Percentiles rank a stretch among this genome's conserved stretches.
Conservation (phyloP, 2,888 invertebrate species). For the Pachydiplax longipennis region DNA sequence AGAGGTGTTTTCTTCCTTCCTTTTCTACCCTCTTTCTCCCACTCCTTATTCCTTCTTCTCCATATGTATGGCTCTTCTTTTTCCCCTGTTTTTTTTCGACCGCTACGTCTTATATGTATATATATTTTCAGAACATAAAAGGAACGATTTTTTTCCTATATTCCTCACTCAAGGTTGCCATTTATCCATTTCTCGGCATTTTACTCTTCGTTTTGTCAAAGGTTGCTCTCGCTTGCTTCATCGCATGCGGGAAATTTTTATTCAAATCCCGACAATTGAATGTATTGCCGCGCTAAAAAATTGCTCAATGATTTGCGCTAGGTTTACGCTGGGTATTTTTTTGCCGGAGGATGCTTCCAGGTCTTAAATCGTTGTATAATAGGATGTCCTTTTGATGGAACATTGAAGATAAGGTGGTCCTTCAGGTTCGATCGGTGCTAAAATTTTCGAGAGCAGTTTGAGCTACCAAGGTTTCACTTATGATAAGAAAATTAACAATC, state of each 20-base stretch:
- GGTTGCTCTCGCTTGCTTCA: background rate
- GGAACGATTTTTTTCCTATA: background rate
- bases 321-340: background rate
- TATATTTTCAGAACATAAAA: background rate
- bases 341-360: background rate
- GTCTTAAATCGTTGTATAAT: too few species aligned
- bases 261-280: conserved; percentile 5
- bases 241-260: background rate
- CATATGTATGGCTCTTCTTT: background rate
- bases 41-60: background rate
- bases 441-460: background rate
- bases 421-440: background rate
- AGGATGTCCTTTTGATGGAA: too few species aligned
- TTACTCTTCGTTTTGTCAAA: background rate
- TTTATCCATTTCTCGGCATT: background rate
- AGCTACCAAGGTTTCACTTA: background rate
- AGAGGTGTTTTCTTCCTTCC: background rate
- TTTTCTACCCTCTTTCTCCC: background rate
- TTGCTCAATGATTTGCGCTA: background rate
- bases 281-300: background rate
- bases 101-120: background rate
- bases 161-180: background rate
- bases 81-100: background rate
- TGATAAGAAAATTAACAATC: too few species aligned
- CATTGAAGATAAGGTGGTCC: too few species aligned